Conservation (phyloP, 2,797 vertebrate genomes). For the Microcaecilia unicolor region DNA sequence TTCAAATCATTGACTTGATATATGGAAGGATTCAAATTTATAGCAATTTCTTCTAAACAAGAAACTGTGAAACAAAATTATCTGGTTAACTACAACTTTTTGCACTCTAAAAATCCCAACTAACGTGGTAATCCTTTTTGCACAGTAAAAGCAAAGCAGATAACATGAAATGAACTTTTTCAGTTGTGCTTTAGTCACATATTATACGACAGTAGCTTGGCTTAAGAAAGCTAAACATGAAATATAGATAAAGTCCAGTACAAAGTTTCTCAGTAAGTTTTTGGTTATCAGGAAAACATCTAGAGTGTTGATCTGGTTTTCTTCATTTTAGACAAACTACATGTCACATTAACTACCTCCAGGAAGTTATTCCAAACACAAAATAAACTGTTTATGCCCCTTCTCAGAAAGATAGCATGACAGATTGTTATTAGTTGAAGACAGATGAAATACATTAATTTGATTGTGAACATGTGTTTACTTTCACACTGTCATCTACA, state of each 20-base stretch:
- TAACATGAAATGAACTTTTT: conserved; percentile 32
- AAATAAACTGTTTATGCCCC: conserved; percentile 95
- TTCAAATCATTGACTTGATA: conserved; percentile 5
- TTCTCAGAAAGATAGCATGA: conserved; percentile 82
- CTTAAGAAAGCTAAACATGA: conserved; percentile 37
- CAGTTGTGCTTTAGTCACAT: conserved; percentile 23
- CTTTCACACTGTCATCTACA: conserved; percentile 52
- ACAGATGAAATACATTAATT: conserved; percentile 72
- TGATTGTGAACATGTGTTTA: conserved; percentile 66
- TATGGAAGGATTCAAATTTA: conserved; percentile 1
- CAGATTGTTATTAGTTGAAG: conserved; percentile 71
- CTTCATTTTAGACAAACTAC: conserved; percentile 87
- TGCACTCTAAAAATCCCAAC: too few relatives aligned
- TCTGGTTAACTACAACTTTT: conserved; percentile 2
- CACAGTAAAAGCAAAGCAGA: conserved; percentile 11
- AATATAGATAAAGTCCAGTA: conserved; percentile 46
- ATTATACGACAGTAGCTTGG: conserved; percentile 14
- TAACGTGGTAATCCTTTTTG: conserved; percentile 24
- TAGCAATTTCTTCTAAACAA: neutral
- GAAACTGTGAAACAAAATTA: neutral
- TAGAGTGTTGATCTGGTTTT: conserved; percentile 90
- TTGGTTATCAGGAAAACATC: conserved; percentile 92
- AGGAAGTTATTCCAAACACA: conserved; percentile 96
- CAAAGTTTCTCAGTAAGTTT: conserved; percentile 67
- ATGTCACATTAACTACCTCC: conserved; percentile 85